Evolutionary conservation across 2,797 vertebrate genomes (phyloP), one percentile per base, ranked within the genome.

Genomic region (Varecia variegata): DNA sequence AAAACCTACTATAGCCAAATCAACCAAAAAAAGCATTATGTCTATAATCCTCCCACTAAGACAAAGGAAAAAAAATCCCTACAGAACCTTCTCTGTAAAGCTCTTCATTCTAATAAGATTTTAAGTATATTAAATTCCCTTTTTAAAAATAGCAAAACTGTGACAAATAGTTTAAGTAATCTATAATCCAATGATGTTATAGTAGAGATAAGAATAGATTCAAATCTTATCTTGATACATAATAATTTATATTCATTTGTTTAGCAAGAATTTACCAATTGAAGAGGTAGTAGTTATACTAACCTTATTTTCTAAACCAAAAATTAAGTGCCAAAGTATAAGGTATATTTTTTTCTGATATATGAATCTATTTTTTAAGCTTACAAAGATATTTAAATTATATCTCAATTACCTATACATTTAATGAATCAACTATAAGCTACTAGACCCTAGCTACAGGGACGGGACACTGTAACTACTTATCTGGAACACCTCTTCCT

Each of bases 101-200:
- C 90, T 45, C 54, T 83, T 94, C 62, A 87, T 58, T 87, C 5
- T 45, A 84, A 52, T 47, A 91, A 9, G 21, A 87, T 74, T 93
- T 81, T 56, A 93, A 87, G 60, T 86, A 91, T 76, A 90, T 92
- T 82, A 82, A 77, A 40, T 93, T 93, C 10, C 35, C 9, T 80
- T 91, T 84, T 60, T 84, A 68, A 96, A 82, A 92, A 94, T 1
- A 96, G 50, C 71, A 96, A 96, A 95, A 79, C 32, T 70, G 7
- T 58, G 45, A 18, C n/a, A 89, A 89, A 90, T 30, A 70, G 20
- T 6, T 43, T 67, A 92, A 93, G 1, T 88, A 88, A 95, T 67
- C 11, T 83, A 92, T 83, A 20, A 4, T 77, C 13, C 3, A 58
- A 67, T 70, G 27, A 85, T 56, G 17, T 77, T 83, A 88, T 9